A percentile compares a stretch with the other conserved stretches of the same genome.
phyloP scores from a whole-genome alignment of 1,140 invertebrate genomes.

The Rhopalosiphum padi region DNA sequence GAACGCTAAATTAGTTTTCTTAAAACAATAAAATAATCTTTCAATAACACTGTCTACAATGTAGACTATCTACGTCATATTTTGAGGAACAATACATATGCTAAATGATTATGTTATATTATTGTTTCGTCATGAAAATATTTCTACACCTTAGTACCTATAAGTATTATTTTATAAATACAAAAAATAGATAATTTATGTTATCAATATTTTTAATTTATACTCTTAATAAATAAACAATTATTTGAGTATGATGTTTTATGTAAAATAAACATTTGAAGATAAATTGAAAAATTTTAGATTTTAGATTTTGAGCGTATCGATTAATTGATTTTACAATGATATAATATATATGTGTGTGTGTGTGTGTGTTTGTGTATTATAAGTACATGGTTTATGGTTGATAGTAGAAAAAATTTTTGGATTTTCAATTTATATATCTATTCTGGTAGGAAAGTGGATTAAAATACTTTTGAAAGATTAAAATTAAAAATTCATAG shows the following conservation, averaged over 20 bases:
- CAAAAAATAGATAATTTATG: background rate
- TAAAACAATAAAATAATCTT: background rate
- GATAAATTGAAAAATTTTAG: background rate
- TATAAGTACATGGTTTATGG: too few species aligned
- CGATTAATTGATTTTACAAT: background rate
- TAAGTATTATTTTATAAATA: background rate
- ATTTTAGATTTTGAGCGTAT: background rate
- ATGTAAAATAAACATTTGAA: background rate
- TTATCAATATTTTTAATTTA: background rate
- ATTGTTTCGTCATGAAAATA: background rate
- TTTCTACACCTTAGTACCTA: background rate
- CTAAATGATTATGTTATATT: background rate
- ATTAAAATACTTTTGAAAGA: too few species aligned
- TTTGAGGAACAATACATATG: background rate
- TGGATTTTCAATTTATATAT: too few species aligned
- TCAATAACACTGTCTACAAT: background rate
- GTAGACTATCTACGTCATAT: too few species aligned
- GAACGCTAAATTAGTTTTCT: background rate
- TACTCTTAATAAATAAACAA: background rate
- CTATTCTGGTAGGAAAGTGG: too few species aligned
- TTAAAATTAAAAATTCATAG: too few species aligned
- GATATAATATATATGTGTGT: too few species aligned
- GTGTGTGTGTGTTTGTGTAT: too few species aligned
- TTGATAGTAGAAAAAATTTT: too few species aligned
- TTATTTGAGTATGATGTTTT: background rate